Percentiles rank a stretch among this genome's conserved stretches.
phyloP scores from a whole-genome alignment of 2,113 vertebrate genomes.

The Picathartes gymnocephalus region DNA sequence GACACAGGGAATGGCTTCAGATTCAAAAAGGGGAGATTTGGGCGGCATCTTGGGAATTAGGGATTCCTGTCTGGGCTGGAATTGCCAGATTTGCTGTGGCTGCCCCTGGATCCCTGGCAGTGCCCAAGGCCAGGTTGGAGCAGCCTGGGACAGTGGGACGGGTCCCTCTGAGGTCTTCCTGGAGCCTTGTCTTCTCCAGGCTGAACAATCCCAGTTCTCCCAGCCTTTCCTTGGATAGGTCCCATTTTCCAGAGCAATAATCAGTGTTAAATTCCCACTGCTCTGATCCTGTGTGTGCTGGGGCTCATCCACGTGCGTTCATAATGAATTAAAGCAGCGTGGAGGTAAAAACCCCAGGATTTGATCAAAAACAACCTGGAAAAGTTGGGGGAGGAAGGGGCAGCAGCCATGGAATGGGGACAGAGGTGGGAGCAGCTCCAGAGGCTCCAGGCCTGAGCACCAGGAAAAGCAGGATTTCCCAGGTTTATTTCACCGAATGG shows the following conservation, averaged over 20 bases:
- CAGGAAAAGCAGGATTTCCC: not conserved
- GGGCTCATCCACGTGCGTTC: no score
- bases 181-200: not conserved
- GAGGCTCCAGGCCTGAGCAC: not conserved
- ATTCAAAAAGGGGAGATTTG: no score
- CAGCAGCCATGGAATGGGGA: not conserved
- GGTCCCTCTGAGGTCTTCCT: not conserved
- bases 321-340: not conserved
- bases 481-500: slow-evolving; percentile 69
- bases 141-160: not conserved
- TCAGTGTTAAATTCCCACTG: not conserved
- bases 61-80: not conserved
- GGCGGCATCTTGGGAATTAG: not conserved
- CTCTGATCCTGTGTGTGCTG: not conserved
- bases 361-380: not conserved
- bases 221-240: not conserved
- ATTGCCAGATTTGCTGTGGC: not conserved
- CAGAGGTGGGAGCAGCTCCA: not conserved
- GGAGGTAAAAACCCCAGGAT: not conserved
- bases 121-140: not conserved
- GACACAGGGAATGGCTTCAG: no score
- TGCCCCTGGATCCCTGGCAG: not conserved
- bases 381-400: not conserved
- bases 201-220: not conserved
- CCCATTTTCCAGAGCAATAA: not conserved